phyloP scores from a whole-genome alignment of 2,888 invertebrate genomes.

The Watsonalla binaria region DNA sequence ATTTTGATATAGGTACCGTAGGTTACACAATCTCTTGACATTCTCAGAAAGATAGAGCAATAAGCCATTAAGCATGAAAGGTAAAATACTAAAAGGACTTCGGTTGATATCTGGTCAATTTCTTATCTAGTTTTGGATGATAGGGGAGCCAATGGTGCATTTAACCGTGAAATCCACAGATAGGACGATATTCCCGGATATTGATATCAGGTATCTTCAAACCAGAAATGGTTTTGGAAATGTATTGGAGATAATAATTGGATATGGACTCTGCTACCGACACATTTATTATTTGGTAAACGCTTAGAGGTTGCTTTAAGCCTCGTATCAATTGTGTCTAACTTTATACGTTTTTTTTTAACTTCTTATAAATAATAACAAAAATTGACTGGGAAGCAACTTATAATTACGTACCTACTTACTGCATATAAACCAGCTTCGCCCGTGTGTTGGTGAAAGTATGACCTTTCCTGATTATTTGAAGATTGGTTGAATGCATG shows the following conservation, averaged over 20 bases:
- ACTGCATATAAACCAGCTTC: no score
- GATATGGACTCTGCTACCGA: constrained; percentile 36
- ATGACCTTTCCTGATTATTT: no score
- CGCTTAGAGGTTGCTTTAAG: not conserved
- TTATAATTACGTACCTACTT: no score
- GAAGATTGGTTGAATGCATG: no score
- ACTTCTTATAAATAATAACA: no score
- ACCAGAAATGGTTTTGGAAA: constrained; percentile 59
- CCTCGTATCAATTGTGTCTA: not conserved
- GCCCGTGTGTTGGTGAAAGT: no score
- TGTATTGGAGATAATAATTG: constrained; percentile 48
- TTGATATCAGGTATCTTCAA: constrained; percentile 68
- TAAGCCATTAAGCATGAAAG: constrained; percentile 32
- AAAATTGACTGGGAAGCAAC: no score
- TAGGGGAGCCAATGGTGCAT: constrained; percentile 65
- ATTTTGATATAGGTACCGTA: not conserved
- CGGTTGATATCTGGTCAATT: constrained; percentile 61
- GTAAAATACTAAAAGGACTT: constrained; percentile 40
- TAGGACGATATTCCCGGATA: constrained; percentile 64
- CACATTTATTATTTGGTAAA: constrained; percentile 21
- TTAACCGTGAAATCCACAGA: constrained; percentile 74
- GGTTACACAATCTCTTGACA: constrained; percentile 3
- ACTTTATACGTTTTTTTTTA: no score
- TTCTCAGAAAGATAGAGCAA: constrained; percentile 27
- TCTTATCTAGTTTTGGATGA: constrained; percentile 66